These are phyloP conservation scores for Sphenodon punctatus DNA, from an alignment of 2,797 vertebrate genomes.

Conservation along the genomic window DNA sequence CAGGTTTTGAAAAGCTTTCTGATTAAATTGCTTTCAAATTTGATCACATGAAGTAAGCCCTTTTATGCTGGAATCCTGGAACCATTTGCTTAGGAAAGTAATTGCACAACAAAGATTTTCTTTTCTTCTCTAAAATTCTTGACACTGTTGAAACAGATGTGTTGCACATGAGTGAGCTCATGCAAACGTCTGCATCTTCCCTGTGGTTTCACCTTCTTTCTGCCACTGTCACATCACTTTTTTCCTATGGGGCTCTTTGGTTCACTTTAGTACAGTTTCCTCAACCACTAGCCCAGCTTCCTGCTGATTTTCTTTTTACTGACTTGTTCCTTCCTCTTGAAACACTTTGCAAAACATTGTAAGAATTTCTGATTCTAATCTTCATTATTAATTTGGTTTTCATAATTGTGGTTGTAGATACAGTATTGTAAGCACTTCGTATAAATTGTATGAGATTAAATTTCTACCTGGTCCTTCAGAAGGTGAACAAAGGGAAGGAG, in stretches of 20 bases:
- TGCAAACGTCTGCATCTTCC: slow-evolving; percentile 12
- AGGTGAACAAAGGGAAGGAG: too few species aligned
- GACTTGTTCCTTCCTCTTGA: background rate
- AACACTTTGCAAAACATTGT: too few species aligned
- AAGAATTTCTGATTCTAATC: background rate
- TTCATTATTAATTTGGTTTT: background rate
- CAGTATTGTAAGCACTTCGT: too few species aligned
- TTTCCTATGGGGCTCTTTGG: too few species aligned
- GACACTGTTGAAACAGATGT: slow-evolving; percentile 46
- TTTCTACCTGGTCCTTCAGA: too few species aligned
- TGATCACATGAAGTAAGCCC: slow-evolving; percentile 24
- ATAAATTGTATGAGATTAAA: too few species aligned
- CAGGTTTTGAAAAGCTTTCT: slow-evolving; percentile 20
- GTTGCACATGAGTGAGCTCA: slow-evolving; percentile 15
- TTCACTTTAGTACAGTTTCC: fast-evolving
- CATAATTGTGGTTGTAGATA: background rate
- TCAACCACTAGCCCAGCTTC: background rate
- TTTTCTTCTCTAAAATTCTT: slow-evolving; percentile 37
- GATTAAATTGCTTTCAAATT: slow-evolving; percentile 40
- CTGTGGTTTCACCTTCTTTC: slow-evolving; percentile 1
- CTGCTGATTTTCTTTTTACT: background rate
- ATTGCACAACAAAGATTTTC: background rate
- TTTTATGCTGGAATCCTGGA: slow-evolving; percentile 52
- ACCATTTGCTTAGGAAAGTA: slow-evolving; percentile 39
- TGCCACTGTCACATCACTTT: too few species aligned